phyloP scores from a whole-genome alignment of 2,888 invertebrate species.

The Chrysolina oricalcia region DNA sequence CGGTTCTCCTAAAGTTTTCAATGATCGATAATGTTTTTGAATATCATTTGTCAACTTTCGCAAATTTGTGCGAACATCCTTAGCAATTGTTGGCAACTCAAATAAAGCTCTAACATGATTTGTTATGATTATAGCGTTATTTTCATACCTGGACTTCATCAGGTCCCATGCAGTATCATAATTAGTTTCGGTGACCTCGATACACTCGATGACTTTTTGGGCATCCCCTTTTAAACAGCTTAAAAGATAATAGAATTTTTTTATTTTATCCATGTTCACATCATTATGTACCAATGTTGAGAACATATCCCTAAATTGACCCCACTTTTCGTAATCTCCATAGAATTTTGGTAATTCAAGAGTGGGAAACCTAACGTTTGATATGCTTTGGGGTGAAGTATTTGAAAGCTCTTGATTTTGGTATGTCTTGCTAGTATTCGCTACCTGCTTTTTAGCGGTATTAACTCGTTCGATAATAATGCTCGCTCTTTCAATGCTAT shows the following conservation, averaged over 20 bases:
- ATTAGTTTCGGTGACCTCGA: no score
- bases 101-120: conserved; percentile 22
- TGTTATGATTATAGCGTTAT: conserved; percentile 19
- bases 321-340: conserved; percentile 29
- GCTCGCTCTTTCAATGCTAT: neutral
- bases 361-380: conserved; percentile 7
- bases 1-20: conserved; percentile 34
- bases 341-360: no score
- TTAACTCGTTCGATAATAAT: conserved; percentile 4
- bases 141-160: no score
- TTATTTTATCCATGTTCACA: no score
- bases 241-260: no score
- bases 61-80: conserved; percentile 8
- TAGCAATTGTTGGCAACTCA: conserved; percentile 20
- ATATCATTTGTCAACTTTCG: conserved; percentile 22
- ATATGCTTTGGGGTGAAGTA: neutral
- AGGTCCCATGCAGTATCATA: no score
- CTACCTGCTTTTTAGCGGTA: neutral
- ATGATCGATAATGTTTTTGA: conserved; percentile 24
- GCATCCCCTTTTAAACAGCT: no score
- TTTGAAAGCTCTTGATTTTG: neutral
- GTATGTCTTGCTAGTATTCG: neutral
- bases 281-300: no score
- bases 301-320: conserved; percentile 27
- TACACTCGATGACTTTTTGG: no score